Conservation (phyloP, 2,113 vertebrate genomes). For the Neodon shergylaensis region DNA sequence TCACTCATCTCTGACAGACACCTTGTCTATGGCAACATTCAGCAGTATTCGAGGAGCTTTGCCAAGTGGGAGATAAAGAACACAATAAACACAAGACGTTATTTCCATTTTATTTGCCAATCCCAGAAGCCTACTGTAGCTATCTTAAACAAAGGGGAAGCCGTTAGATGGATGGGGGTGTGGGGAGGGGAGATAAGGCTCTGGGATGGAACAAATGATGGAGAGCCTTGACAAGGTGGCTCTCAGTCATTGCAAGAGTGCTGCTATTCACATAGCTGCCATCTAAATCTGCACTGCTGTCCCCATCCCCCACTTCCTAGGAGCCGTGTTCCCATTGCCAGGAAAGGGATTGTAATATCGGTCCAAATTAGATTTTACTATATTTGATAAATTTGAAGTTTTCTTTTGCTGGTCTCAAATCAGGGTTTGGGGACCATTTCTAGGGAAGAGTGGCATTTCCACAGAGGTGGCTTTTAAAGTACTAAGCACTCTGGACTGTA, state of each 20-base stretch:
- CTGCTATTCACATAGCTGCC: neutral
- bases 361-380: neutral
- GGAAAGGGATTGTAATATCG: neutral
- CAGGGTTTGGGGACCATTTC: neutral
- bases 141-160: neutral
- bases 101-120: neutral
- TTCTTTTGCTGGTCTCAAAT: neutral
- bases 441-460: too few species aligned
- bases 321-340: neutral
- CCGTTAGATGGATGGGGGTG: accelerated
- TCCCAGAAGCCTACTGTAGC: neutral
- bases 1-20: neutral
- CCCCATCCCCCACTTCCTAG: neutral
- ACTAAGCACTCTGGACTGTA: neutral
- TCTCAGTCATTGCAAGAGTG: neutral
- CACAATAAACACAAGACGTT: neutral
- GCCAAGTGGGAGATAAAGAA: neutral
- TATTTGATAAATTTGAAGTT: neutral
- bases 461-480: neutral
- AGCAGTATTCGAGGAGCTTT: neutral
- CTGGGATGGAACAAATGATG: neutral
- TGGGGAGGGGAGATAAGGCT: neutral
- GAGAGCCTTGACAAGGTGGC: neutral
- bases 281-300: neutral
- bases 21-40: neutral